These are phyloP conservation scores for Chamaetylas fuelleborni DNA, from an alignment of 2,113 vertebrate genomes.

Conservation along the genomic window DNA sequence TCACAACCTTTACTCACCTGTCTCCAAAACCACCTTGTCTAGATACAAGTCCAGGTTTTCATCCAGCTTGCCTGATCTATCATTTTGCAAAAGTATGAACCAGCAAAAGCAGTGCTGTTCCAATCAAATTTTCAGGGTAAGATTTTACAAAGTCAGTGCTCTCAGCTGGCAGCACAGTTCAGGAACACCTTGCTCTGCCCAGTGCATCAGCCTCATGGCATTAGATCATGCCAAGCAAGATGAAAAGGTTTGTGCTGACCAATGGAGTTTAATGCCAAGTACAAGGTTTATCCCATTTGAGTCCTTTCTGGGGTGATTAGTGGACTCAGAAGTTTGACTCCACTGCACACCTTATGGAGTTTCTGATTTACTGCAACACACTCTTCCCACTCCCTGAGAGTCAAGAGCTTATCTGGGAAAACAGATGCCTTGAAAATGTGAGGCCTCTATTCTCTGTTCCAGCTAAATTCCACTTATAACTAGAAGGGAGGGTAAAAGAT, in stretches of 20 bases:
- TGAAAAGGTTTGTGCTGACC: neutral
- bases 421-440: neutral
- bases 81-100: neutral
- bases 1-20: neutral
- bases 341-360: neutral
- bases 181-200: neutral
- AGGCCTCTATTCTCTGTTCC: neutral
- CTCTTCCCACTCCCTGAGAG: neutral
- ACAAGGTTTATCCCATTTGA: neutral
- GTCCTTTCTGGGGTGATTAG: neutral
- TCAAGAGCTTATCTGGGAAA: conserved; percentile 1
- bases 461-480: neutral
- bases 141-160: neutral
- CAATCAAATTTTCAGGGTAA: neutral
- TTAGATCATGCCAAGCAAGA: neutral
- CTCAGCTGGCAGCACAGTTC: neutral
- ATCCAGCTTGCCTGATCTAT: neutral
- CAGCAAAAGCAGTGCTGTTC: neutral
- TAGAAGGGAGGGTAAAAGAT: neutral
- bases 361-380: neutral
- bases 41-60: neutral
- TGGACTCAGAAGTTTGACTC: neutral
- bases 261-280: neutral
- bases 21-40: neutral
- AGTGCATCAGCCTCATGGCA: neutral